phyloP scores from a whole-genome alignment of 2,888 invertebrate species.

The Rhopalosiphum nymphaeae region DNA sequence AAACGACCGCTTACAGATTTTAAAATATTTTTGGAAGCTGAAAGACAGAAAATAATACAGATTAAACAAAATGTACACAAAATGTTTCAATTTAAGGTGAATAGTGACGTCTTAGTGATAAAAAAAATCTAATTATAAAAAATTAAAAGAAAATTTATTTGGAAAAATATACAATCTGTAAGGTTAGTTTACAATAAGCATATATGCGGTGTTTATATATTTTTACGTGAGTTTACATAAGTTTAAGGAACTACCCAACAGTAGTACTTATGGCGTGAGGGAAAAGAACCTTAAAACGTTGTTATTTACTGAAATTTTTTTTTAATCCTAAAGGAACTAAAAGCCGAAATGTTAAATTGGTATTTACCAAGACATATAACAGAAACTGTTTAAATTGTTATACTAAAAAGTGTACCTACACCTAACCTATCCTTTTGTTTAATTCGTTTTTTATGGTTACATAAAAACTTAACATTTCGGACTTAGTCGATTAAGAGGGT shows the following conservation, averaged over 20 bases:
- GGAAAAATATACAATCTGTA: too few species aligned
- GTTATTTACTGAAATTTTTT: neutral
- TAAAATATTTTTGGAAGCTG: conserved; percentile 88
- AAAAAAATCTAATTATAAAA: neutral
- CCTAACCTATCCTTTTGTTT: neutral
- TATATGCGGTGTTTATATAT: too few species aligned
- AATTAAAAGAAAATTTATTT: too few species aligned
- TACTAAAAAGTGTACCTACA: neutral
- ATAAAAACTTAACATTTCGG: neutral
- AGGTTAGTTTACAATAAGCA: too few species aligned
- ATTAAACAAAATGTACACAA: neutral
- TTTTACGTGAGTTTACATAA: too few species aligned
- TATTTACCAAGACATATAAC: neutral
- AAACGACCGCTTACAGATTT: conserved; percentile 91
- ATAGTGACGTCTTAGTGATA: neutral
- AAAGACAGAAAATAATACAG: conserved; percentile 69
- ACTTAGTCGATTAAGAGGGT: neutral
- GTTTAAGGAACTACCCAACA: too few species aligned
- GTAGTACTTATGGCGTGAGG: too few species aligned
- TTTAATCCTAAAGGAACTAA: neutral
- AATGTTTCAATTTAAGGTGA: neutral
- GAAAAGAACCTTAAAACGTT: neutral
- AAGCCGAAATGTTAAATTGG: neutral
- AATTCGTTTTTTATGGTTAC: neutral
- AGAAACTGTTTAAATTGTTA: neutral